Evolutionary conservation across 2,888 invertebrate species (phyloP), one percentile per base, ranked within the genome.

Genomic region (Xanthia togata): DNA sequence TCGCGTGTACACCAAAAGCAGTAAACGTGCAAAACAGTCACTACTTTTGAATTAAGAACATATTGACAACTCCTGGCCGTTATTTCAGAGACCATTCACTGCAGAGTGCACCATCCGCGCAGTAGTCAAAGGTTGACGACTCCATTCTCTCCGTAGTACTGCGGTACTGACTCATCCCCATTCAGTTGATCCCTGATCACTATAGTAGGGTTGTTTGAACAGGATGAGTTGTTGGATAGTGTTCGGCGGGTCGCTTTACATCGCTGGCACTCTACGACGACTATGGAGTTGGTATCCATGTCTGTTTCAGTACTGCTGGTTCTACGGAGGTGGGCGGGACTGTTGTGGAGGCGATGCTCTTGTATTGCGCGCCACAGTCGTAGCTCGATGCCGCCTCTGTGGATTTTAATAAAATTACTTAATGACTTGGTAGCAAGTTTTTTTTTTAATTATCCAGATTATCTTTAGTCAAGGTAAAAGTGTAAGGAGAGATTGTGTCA

Each of bases 321-420:
- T 31, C 96, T 93, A 0, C 95, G 93, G 4, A 95, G 87, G 47
- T 92, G 91, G 67, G 90, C 87, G 4, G 92, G 82, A 31, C 89
- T 90, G 17, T 90, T 81, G 76, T 93, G 93, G 0, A 94, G 82
- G 0, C 98, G 96, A 90, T 97, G 97, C 63, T 97, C 97, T 78
- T 97, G 93, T 73, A 99, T 97, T 0, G 98, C 98, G 81, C 98
- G 97, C 99, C 99, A 99, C 82, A 99, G 96, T 74, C 98, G 97
- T 67, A 99, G 97, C 92, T 99, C 98, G 41, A 98, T 97, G 60
- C 99, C 99, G 72, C 98, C 98, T 92, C 98, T 98, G 95, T 73
- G 92, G 17, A 38, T 0, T 38, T 38, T 38, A 8, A 38, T 38
- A 9, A 38, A 38, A 38, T 38, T 38, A 38, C 9, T 38, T n/a